Evolutionary conservation across 2,888 invertebrate species (phyloP).

Genomic region (Phortica magna): DNA sequence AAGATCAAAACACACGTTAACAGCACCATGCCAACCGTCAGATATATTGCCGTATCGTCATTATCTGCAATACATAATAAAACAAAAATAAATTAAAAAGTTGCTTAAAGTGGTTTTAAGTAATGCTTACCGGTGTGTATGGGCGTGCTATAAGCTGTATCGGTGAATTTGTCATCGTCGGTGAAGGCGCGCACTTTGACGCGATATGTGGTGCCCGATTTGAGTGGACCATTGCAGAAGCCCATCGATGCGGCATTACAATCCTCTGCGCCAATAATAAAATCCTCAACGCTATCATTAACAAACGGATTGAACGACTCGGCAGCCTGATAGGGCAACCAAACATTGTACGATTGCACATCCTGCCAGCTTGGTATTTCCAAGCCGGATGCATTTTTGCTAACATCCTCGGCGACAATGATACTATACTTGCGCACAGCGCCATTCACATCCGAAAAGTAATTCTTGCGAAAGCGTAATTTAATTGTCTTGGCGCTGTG

Average conservation of each 20-base stretch:
- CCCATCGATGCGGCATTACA: conserved; percentile 87
- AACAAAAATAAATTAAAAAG: neutral
- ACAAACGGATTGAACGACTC: conserved; percentile 94
- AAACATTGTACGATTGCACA: conserved; percentile 90
- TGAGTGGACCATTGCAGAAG: conserved; percentile 97
- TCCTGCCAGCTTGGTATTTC: conserved; percentile 96
- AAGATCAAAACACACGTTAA: conserved; percentile 81
- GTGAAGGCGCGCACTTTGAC: conserved; percentile 97
- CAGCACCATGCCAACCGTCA: conserved; percentile 82
- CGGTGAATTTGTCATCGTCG: conserved; percentile 94
- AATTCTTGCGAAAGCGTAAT: conserved; percentile 91
- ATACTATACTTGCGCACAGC: conserved; percentile 90
- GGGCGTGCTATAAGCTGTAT: conserved; percentile 92
- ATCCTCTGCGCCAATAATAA: conserved; percentile 89
- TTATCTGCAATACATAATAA: conserved; percentile 82
- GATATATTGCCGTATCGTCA: conserved; percentile 88
- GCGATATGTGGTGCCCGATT: conserved; percentile 92
- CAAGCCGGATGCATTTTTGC: conserved; percentile 87
- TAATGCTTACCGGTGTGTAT: conserved; percentile 87
- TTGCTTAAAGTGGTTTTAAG: neutral
- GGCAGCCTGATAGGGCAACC: conserved; percentile 96
- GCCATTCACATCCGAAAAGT: conserved; percentile 92
- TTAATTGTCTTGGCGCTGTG: conserved; percentile 86
- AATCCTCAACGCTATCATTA: conserved; percentile 88
- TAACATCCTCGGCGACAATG: conserved; percentile 92